A percentile compares a stretch with the other conserved stretches of the same genome.
phyloP scores from a whole-genome alignment of 2,113 vertebrate species.

The Tragelaphus strepsiceros region DNA sequence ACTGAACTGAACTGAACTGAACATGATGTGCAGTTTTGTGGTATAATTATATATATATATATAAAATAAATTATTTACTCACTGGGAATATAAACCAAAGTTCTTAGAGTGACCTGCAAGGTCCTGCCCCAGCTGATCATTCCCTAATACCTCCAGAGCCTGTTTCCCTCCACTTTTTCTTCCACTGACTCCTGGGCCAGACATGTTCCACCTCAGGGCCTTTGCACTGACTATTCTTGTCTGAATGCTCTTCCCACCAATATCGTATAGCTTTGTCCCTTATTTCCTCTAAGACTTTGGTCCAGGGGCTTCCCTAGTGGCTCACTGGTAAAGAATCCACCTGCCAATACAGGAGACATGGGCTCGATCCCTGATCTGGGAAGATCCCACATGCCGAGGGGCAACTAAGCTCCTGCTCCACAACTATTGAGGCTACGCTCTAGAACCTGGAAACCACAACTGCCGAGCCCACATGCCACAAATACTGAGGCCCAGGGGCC shows the following conservation, averaged over 20 bases:
- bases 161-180: not conserved
- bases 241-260: not conserved
- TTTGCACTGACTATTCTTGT: not conserved
- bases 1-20: too few species aligned
- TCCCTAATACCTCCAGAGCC: not conserved
- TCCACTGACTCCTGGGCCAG: not conserved
- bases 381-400: not conserved
- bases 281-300: not conserved
- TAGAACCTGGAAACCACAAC: not conserved
- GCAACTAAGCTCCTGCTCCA: not conserved
- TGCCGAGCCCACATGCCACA: accelerated
- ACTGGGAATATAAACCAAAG: not conserved
- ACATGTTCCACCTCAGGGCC: not conserved
- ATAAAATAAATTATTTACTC: not conserved
- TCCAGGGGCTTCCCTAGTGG: not conserved
- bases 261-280: not conserved
- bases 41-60: not conserved
- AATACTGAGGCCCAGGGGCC: not conserved
- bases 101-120: not conserved
- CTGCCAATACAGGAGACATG: not conserved
- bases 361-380: not conserved
- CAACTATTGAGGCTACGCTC: not conserved
- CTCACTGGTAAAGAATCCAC: not conserved
- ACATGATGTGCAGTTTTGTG: not conserved
- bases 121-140: not conserved